These are phyloP conservation scores for Cyclina sinensis DNA, from an alignment of 1,140 invertebrate species.

Conservation along the genomic window DNA sequence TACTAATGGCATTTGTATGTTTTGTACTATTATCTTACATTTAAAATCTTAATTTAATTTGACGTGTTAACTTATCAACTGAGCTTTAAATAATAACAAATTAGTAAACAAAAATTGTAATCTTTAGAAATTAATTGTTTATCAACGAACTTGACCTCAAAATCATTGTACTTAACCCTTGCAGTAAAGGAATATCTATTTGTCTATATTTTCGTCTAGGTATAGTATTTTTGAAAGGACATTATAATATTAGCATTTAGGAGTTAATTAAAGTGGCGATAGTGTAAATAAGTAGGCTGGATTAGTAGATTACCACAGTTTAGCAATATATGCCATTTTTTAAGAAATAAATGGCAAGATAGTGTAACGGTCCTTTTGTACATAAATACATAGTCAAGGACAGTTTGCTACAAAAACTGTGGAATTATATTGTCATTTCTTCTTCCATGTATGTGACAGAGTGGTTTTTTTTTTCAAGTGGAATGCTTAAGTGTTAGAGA, in stretches of 20 bases:
- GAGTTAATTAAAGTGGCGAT: not conserved
- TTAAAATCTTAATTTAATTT: too few species aligned
- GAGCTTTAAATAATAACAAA: too few species aligned
- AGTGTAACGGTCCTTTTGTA: too few species aligned
- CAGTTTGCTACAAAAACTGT: not conserved
- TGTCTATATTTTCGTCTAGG: not conserved
- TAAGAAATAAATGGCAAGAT: too few species aligned
- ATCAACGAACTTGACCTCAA: not conserved
- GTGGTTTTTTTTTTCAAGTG: too few species aligned
- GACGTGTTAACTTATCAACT: too few species aligned
- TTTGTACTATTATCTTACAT: too few species aligned
- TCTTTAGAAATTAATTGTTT: not conserved
- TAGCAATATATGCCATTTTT: too few species aligned
- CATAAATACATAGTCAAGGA: too few species aligned
- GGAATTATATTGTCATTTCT: not conserved
- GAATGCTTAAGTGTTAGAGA: too few species aligned
- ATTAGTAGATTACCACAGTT: not conserved
- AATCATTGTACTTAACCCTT: not conserved
- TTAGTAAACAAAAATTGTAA: not conserved
- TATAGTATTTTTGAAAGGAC: not conserved
- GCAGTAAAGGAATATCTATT: not conserved
- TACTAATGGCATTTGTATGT: too few species aligned
- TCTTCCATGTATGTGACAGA: not conserved
- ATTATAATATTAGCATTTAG: too few species aligned
- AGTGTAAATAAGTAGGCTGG: not conserved